A percentile compares a stretch with the other conserved stretches of the same genome.
These are phyloP conservation scores for Gila robusta DNA, from an alignment of 2,797 vertebrate genomes.

Conservation along the genomic window DNA sequence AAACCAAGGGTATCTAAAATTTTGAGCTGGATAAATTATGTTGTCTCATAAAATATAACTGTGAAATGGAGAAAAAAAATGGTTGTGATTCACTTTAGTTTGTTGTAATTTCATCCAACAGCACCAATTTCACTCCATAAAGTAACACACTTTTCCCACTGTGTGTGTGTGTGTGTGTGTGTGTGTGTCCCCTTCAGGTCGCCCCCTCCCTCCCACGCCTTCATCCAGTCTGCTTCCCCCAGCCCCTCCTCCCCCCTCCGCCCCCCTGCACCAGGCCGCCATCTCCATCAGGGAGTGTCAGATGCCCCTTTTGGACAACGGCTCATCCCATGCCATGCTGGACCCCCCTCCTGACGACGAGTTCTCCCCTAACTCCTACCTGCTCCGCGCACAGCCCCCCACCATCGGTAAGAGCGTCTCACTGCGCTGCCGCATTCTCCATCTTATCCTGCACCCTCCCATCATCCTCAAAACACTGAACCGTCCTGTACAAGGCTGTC, in stretches of 20 bases:
- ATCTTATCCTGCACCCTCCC: constrained; percentile 5
- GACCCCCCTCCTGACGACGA: constrained; percentile 89
- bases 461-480: background rate
- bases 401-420: constrained; percentile 82
- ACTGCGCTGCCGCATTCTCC: constrained; percentile 7
- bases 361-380: constrained; percentile 89
- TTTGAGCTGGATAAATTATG: background rate
- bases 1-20: background rate
- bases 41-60: background rate
- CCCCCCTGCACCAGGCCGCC: constrained; percentile 86
- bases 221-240: constrained; percentile 90
- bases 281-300: constrained; percentile 85
- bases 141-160: constrained; percentile 41
- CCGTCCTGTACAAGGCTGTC: background rate
- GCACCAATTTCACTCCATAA: constrained; percentile 30
- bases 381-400: constrained; percentile 85
- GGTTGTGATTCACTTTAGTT: constrained; percentile 1
- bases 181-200: constrained; percentile 78
- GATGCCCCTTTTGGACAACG: constrained; percentile 92
- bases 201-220: constrained; percentile 91
- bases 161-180: constrained; percentile 30
- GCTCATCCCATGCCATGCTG: constrained; percentile 89
- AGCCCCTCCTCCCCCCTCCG: constrained; percentile 89
- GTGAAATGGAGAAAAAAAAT: background rate
- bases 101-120: constrained; percentile 29